Percentiles rank a stretch among this genome's conserved stretches.
Evolutionary conservation across 2,113 vertebrate species (phyloP).

Genomic region (Cygnus atratus): DNA sequence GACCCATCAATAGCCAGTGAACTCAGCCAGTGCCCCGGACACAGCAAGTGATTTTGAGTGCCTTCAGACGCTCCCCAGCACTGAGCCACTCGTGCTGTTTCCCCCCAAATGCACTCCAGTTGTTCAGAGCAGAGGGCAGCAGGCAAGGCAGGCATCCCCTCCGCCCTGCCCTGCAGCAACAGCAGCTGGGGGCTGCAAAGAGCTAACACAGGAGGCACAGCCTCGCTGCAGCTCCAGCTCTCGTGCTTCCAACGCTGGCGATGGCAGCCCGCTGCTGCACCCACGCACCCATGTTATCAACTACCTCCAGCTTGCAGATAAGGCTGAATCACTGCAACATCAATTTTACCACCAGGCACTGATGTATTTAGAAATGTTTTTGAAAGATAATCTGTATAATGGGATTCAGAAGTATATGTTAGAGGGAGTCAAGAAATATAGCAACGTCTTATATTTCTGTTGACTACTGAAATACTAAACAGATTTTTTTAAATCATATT

Average conservation of each 20-base stretch:
- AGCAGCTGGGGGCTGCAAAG: not conserved
- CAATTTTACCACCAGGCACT: not conserved
- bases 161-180: not conserved
- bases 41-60: not conserved
- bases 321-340: not conserved
- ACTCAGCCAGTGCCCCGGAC: not conserved
- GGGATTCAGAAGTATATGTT: not conserved
- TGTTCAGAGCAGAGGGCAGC: not conserved
- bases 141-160: not conserved
- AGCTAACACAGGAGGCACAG: not conserved
- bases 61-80: not conserved
- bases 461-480: not conserved
- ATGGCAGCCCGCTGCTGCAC: accelerated
- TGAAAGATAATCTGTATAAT: not conserved
- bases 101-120: not conserved
- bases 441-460: not conserved
- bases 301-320: not conserved
- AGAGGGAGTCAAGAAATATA: not conserved
- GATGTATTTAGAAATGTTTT: not conserved
- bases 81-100: not conserved
- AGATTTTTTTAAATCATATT: not conserved
- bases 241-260: not conserved
- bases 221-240: not conserved
- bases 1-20: not conserved
- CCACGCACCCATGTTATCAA: not conserved